phyloP scores from a whole-genome alignment of 2,113 vertebrate species.

The Aegithalos caudatus region DNA sequence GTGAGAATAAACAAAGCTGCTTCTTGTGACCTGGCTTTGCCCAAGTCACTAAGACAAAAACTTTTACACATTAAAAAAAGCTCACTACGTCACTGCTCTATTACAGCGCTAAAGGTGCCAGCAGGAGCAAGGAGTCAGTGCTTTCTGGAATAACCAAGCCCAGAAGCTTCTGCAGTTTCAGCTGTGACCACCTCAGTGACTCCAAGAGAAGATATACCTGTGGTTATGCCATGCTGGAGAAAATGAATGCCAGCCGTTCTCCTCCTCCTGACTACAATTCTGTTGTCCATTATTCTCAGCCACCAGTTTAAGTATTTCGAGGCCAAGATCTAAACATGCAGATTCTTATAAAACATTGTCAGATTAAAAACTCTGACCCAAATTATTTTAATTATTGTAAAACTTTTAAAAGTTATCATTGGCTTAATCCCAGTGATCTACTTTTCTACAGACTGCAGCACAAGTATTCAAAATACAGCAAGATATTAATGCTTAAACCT shows the following conservation, averaged over 20 bases:
- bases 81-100: not conserved
- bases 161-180: constrained; percentile 54
- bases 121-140: constrained; percentile 72
- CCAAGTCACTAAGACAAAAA: not conserved
- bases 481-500: not conserved
- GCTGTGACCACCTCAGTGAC: constrained; percentile 59
- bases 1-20: not conserved
- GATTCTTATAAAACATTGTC: not conserved
- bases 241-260: constrained; percentile 16
- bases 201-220: not conserved
- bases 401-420: not conserved
- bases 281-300: constrained; percentile 71
- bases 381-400: not conserved
- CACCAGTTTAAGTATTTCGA: constrained; percentile 24
- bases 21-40: not conserved
- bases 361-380: not conserved
- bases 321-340: not conserved
- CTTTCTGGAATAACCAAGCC: constrained; percentile 40
- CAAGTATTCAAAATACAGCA: not conserved
- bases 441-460: not conserved
- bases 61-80: not conserved
- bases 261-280: constrained; percentile 76
- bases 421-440: not conserved
- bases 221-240: constrained; percentile 19
- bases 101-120: constrained; percentile 65